Evolutionary conservation across 1,140 invertebrate species (phyloP).

Genomic region (Drosophila hydei): DNA sequence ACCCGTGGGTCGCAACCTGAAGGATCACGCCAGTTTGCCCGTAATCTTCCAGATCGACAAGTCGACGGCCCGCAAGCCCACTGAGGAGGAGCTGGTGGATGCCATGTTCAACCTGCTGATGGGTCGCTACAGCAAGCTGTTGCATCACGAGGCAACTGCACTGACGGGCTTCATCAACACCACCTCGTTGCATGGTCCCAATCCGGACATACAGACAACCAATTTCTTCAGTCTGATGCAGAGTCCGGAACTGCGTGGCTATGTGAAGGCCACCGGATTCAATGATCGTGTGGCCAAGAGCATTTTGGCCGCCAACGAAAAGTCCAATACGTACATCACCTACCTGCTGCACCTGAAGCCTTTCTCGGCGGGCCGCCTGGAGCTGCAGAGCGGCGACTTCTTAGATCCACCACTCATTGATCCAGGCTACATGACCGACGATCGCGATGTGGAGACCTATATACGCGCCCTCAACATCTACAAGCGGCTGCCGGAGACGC

Average conservation of each 20-base stretch:
- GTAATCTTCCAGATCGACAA: conserved; percentile 83
- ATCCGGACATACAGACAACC: conserved; percentile 83
- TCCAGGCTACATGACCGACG: conserved; percentile 91
- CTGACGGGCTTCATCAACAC: conserved; percentile 84
- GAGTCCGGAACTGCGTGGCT: conserved; percentile 71
- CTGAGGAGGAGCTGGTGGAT: conserved; percentile 78
- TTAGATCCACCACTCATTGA: conserved; percentile 89
- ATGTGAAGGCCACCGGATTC: conserved; percentile 83
- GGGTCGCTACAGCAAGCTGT: conserved; percentile 73
- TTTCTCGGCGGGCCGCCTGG: conserved; percentile 84
- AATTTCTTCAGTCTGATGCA: conserved; percentile 81
- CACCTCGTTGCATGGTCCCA: conserved; percentile 70
- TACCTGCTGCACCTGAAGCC: conserved; percentile 85
- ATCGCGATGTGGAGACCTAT: conserved; percentile 89
- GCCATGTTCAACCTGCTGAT: conserved; percentile 79
- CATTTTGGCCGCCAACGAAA: conserved; percentile 83
- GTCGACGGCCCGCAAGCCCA: conserved; percentile 72
- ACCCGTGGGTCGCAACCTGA: conserved; percentile 89
- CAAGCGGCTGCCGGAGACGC: conserved; percentile 85
- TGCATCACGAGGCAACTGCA: conserved; percentile 80
- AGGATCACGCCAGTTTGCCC: conserved; percentile 86
- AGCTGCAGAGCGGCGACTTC: conserved; percentile 78
- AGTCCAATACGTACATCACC: conserved; percentile 84
- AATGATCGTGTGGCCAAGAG: conserved; percentile 83
- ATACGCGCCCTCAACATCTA: conserved; percentile 88